These are phyloP conservation scores for Labeo catla DNA, from an alignment of 2,113 vertebrate species.

Conservation along the genomic window DNA sequence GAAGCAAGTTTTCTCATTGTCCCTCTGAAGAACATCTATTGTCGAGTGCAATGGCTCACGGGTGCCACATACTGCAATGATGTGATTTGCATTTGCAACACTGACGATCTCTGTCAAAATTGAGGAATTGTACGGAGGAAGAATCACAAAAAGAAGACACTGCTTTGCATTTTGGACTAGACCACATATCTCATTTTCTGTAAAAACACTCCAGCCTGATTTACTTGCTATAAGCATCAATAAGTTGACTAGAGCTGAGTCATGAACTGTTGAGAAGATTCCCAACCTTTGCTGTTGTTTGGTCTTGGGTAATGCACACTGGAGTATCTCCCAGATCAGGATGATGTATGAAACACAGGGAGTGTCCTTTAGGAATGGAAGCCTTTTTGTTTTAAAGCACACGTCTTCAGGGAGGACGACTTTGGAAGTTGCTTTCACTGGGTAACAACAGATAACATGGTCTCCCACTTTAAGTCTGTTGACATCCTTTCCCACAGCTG, in stretches of 20 bases:
- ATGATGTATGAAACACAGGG: slow-evolving; percentile 84
- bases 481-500: slow-evolving; percentile 74
- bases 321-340: slow-evolving; percentile 81
- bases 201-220: slow-evolving; percentile 77
- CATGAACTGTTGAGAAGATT: slow-evolving; percentile 75
- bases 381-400: slow-evolving; percentile 76
- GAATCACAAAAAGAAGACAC: slow-evolving; percentile 73
- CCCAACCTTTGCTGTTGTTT: slow-evolving; percentile 70
- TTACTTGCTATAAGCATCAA: slow-evolving; percentile 74
- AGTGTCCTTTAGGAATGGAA: slow-evolving; percentile 73
- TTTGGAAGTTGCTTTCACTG: slow-evolving; percentile 71
- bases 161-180: slow-evolving; percentile 56
- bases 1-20: slow-evolving; percentile 69
- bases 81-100: slow-evolving; percentile 64
- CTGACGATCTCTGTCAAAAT: slow-evolving; percentile 58
- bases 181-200: slow-evolving; percentile 49
- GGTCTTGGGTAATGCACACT: slow-evolving; percentile 61
- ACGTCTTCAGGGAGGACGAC: slow-evolving; percentile 74
- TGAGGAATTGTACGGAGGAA: slow-evolving; percentile 71
- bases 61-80: slow-evolving; percentile 75
- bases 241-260: slow-evolving; percentile 75
- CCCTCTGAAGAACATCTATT: slow-evolving; percentile 54
- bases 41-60: slow-evolving; percentile 51
- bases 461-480: slow-evolving; percentile 80
- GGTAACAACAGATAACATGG: slow-evolving; percentile 79